Evolutionary conservation across 2,888 invertebrate species (phyloP).

Genomic region (Apamea epomidion): DNA sequence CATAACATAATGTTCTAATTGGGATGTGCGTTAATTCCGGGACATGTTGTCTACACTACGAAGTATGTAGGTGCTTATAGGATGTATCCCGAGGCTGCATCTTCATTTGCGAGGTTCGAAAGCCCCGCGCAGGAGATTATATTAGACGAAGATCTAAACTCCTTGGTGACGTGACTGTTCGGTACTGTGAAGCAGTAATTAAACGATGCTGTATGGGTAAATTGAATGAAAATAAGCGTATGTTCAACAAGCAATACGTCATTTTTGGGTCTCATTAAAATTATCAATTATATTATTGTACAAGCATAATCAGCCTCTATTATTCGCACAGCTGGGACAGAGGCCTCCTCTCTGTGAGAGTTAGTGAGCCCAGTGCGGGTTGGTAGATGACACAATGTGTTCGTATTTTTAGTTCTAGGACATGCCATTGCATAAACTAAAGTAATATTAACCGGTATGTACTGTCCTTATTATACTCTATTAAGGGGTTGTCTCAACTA

Average conservation of each 20-base stretch:
- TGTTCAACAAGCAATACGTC: not conserved
- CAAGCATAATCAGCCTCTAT: not conserved
- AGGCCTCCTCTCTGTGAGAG: too few species aligned
- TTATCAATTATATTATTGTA: not conserved
- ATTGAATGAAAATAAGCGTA: not conserved
- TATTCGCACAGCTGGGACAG: not conserved
- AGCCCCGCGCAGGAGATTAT: conserved; percentile 27
- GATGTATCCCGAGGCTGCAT: conserved; percentile 7
- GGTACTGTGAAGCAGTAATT: not conserved
- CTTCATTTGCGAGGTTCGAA: conserved; percentile 38
- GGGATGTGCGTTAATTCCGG: not conserved
- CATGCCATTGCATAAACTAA: not conserved
- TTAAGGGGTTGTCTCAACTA: not conserved
- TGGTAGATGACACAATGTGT: not conserved
- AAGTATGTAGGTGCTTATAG: not conserved
- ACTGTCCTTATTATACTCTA: not conserved
- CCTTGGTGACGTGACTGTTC: conserved; percentile 10
- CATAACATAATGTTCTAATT: not conserved
- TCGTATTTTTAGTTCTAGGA: not conserved
- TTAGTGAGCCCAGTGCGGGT: not conserved
- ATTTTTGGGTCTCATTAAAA: not conserved
- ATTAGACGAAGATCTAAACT: conserved; percentile 6
- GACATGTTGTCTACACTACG: not conserved
- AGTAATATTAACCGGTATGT: not conserved
- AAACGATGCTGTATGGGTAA: not conserved